phyloP scores from a whole-genome alignment of 2,797 vertebrate species.

The Eptatretus atami region DNA sequence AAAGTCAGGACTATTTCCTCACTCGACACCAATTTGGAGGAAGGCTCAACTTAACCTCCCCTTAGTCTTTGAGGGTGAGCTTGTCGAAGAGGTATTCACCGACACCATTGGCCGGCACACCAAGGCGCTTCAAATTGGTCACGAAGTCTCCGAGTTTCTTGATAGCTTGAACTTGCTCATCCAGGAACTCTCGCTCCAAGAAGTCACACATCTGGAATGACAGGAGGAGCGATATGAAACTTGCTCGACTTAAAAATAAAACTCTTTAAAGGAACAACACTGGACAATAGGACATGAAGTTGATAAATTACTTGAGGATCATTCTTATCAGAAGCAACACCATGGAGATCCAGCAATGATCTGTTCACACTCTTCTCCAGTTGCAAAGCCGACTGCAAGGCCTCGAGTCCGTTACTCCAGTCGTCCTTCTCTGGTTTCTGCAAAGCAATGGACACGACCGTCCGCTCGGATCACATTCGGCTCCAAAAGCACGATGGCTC shows the following conservation, averaged over 20 bases:
- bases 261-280: no score
- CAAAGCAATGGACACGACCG: no score
- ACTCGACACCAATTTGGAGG: no score
- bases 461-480: no score
- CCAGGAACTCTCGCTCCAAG: background rate
- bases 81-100: conserved; percentile 3
- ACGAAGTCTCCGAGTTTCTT: background rate
- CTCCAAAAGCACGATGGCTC: no score
- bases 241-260: no score
- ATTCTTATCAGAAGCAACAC: conserved; percentile 22
- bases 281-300: no score
- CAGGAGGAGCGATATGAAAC: no score
- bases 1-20: no score
- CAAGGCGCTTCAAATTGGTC: background rate
- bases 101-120: background rate
- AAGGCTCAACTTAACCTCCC: no score
- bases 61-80: background rate
- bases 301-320: conserved; percentile 20
- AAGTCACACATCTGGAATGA: background rate
- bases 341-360: conserved; percentile 38
- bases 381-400: conserved; percentile 45
- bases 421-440: conserved; percentile 66
- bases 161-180: background rate
- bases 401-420: conserved; percentile 46
- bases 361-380: conserved; percentile 65